Evolutionary conservation across 2,888 invertebrate species (phyloP).

Genomic region (Hypomecis punctinalis): DNA sequence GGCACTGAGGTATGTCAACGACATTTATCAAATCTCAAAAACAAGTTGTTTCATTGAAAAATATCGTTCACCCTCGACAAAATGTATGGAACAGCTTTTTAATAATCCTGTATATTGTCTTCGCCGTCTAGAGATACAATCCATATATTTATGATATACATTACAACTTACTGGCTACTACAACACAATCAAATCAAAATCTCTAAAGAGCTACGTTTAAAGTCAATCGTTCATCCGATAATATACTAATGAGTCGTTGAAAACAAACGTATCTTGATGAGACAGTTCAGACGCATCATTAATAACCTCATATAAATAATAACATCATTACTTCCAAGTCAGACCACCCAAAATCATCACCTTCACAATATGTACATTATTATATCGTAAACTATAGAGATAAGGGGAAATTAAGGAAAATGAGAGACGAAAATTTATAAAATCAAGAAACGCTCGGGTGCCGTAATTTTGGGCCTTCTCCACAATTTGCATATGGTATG

Average conservation of each 20-base stretch:
- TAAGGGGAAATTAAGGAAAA: conserved; percentile 70
- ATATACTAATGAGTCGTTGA: conserved; percentile 76
- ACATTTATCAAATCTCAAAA: too few relatives aligned
- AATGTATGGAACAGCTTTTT: too few relatives aligned
- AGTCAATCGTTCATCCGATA: conserved; percentile 78
- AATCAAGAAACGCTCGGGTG: conserved; percentile 53
- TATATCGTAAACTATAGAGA: conserved; percentile 69
- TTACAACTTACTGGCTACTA: conserved; percentile 50
- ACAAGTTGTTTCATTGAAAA: too few relatives aligned
- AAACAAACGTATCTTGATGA: conserved; percentile 81
- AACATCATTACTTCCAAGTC: conserved; percentile 74
- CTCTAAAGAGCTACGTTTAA: conserved; percentile 66
- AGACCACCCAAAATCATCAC: conserved; percentile 85
- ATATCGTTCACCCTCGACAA: too few relatives aligned
- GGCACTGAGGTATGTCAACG: too few relatives aligned
- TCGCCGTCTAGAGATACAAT: too few relatives aligned
- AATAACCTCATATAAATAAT: conserved; percentile 79
- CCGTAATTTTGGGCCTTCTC: conserved; percentile 69
- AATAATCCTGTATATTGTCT: too few relatives aligned
- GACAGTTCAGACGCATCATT: conserved; percentile 73
- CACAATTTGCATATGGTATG: conserved; percentile 80
- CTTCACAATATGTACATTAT: conserved; percentile 62
- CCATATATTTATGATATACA: neutral
- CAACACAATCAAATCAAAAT: conserved; percentile 68
- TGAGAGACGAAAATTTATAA: conserved; percentile 67